phyloP scores from a whole-genome alignment of 2,888 invertebrate species.

The Nysson spinosus region DNA sequence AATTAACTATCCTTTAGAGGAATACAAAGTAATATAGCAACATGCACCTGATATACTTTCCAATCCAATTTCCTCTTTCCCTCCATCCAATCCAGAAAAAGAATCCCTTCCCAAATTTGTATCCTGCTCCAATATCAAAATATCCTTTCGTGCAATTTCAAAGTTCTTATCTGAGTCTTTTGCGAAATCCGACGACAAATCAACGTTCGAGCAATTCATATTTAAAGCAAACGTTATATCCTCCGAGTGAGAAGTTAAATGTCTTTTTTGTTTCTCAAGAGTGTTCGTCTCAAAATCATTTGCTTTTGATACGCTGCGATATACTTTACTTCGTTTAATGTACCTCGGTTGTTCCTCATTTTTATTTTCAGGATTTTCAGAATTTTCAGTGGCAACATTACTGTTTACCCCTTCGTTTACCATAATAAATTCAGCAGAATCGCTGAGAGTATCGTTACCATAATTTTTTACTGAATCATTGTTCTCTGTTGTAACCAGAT shows the following conservation, averaged over 20 bases:
- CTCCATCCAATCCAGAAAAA: slow-evolving; percentile 8
- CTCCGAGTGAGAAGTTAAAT: slow-evolving; percentile 60
- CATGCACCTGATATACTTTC: slow-evolving; percentile 70
- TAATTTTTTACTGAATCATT: no score
- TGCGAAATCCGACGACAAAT: neutral
- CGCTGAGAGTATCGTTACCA: no score
- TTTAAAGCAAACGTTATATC: slow-evolving; percentile 68
- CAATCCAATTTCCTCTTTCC: slow-evolving; percentile 12
- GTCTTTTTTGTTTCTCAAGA: slow-evolving; percentile 58
- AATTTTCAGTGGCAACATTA: neutral
- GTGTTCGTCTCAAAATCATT: slow-evolving; percentile 63
- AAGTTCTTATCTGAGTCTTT: neutral
- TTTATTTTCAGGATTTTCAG: neutral
- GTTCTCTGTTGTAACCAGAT: slow-evolving; percentile 26
- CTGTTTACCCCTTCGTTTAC: neutral
- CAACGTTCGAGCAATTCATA: slow-evolving; percentile 41
- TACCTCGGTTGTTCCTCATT: neutral
- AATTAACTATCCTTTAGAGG: no score
- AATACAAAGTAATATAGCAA: slow-evolving; percentile 63
- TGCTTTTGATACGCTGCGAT: slow-evolving; percentile 62
- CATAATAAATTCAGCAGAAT: no score
- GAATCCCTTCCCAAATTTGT: no score
- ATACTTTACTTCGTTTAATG: slow-evolving; percentile 23
- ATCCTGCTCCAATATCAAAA: neutral
- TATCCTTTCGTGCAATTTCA: neutral